These are phyloP conservation scores for Lathronympha strigana DNA, from an alignment of 2,888 invertebrate species.

Conservation along the genomic window DNA sequence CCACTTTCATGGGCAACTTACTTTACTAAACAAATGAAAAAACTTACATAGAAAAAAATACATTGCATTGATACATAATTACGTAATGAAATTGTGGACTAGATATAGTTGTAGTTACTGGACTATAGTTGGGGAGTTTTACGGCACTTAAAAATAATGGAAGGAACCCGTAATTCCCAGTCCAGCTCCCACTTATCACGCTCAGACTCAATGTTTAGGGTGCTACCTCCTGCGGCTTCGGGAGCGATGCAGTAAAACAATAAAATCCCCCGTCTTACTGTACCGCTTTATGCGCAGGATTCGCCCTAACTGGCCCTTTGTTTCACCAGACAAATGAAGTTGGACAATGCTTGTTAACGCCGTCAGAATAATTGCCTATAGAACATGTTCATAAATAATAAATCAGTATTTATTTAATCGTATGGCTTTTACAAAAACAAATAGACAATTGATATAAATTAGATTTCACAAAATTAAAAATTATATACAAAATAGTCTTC, in stretches of 20 bases:
- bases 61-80: too few relatives aligned
- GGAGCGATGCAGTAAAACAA: slow-evolving; percentile 78
- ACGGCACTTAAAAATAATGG: neutral
- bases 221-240: slow-evolving; percentile 78
- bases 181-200: slow-evolving; percentile 49
- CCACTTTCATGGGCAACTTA: too few relatives aligned
- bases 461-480: too few relatives aligned
- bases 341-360: slow-evolving; percentile 57
- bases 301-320: slow-evolving; percentile 68
- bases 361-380: slow-evolving; percentile 23
- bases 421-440: too few relatives aligned
- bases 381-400: slow-evolving; percentile 25
- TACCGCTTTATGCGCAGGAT: slow-evolving; percentile 69
- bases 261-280: slow-evolving; percentile 74
- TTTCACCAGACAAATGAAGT: slow-evolving; percentile 74
- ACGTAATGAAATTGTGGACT: too few relatives aligned
- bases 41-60: too few relatives aligned
- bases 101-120: too few relatives aligned
- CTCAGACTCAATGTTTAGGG: slow-evolving; percentile 67
- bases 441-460: too few relatives aligned
- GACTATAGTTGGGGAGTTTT: too few relatives aligned
- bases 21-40: too few relatives aligned
- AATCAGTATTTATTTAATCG: neutral
- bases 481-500: too few relatives aligned
- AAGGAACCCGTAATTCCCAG: neutral